Evolutionary conservation across 1,140 invertebrate genomes (phyloP).

Genomic region (Hydropsyche tenuis): DNA sequence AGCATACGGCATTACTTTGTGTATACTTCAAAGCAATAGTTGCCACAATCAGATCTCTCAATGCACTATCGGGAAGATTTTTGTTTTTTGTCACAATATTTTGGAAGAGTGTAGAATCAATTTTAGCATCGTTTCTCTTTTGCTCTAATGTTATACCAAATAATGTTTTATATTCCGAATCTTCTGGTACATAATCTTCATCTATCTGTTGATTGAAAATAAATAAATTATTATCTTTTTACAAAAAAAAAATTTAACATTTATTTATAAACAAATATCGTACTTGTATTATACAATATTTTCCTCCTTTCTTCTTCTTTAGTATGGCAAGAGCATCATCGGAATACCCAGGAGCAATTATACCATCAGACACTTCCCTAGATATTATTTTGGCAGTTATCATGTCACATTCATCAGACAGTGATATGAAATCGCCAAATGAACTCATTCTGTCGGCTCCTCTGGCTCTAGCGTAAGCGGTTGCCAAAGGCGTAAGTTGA

Average conservation of each 20-base stretch:
- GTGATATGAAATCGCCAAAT: conserved; percentile 96
- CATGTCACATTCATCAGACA: conserved; percentile 91
- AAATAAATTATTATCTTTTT: neutral
- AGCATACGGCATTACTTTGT: conserved; percentile 97
- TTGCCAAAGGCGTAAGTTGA: conserved; percentile 84
- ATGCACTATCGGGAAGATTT: conserved; percentile 74
- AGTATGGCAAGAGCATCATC: conserved; percentile 86
- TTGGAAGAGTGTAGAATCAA: conserved; percentile 78
- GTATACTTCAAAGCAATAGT: conserved; percentile 98
- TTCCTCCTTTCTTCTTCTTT: conserved; percentile 94
- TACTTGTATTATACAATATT: conserved; percentile 87
- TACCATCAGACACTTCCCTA: conserved; percentile 92
- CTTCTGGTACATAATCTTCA: conserved; percentile 79
- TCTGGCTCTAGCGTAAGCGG: conserved; percentile 93
- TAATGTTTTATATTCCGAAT: conserved; percentile 84
- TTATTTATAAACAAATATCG: conserved; percentile 7
- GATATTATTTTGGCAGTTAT: conserved; percentile 81
- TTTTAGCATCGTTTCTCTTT: conserved; percentile 87
- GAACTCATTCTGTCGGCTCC: conserved; percentile 99
- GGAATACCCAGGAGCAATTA: conserved; percentile 92
- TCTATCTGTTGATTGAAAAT: conserved; percentile 75
- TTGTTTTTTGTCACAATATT: conserved; percentile 84
- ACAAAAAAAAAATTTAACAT: neutral
- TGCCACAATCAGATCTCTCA: conserved; percentile 93
- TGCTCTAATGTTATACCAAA: conserved; percentile 95